Conservation (phyloP, 30 jellyfish, hydroid and myxozoan species). For the Chironex yamaguchii region DNA sequence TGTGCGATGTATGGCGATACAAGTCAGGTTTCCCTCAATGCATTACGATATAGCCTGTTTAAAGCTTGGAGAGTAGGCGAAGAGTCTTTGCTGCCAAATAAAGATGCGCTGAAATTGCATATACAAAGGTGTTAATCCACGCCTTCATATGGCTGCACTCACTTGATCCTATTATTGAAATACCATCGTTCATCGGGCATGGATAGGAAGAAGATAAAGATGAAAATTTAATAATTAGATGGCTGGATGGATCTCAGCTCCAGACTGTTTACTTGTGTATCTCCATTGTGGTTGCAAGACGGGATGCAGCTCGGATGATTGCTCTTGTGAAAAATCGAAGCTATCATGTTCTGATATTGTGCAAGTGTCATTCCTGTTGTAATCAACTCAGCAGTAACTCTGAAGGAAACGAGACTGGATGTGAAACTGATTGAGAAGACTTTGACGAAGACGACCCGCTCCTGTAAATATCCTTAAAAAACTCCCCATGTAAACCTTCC, state of each 20-base stretch:
- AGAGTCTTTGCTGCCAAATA: constrained; percentile 28
- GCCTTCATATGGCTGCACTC: constrained; percentile 49
- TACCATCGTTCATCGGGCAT: constrained; percentile 18
- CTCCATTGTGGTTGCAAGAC: constrained; percentile 34
- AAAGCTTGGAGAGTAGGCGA: constrained; percentile 11
- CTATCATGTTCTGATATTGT: no score
- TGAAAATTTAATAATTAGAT: constrained; percentile 32
- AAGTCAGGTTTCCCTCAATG: constrained; percentile 15
- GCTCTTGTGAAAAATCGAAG: no score
- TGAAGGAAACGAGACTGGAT: no score
- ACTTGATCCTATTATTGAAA: constrained; percentile 2
- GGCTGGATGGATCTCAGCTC: constrained; percentile 64
- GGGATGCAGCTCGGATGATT: constrained; percentile 62
- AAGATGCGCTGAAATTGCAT: constrained; percentile 25
- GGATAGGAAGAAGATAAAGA: constrained; percentile 65
- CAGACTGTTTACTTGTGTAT: constrained; percentile 13
- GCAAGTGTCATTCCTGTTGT: no score
- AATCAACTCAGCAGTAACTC: no score
- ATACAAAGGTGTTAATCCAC: constrained; percentile 41
- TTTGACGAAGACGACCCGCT: no score
- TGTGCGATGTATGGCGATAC: constrained; percentile 33
- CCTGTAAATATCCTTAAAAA: no score
- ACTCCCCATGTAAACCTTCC: no score
- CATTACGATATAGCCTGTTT: constrained; percentile 18
- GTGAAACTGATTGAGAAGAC: no score